phyloP scores from a whole-genome alignment of 2,888 invertebrate genomes.

The Agrenia bidenticulata region DNA sequence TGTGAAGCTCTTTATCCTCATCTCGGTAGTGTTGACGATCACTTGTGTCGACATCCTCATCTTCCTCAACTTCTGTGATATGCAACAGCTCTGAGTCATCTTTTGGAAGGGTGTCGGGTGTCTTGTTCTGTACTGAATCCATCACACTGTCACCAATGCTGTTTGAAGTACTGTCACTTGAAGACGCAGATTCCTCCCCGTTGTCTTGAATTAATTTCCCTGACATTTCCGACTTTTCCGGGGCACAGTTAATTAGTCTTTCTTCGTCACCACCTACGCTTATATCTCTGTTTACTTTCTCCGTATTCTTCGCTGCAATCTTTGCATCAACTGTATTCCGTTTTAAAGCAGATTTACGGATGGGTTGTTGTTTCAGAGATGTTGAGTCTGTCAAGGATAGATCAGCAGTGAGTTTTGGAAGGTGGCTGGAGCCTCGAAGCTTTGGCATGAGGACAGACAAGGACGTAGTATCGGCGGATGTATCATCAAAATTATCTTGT shows the following conservation, averaged over 20 bases:
- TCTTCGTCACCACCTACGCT: not conserved
- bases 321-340: not conserved
- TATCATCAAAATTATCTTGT: constrained; percentile 8
- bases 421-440: not conserved
- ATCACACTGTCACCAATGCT: constrained; percentile 43
- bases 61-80: constrained; percentile 5
- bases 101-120: constrained; percentile 20
- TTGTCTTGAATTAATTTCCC: not conserved
- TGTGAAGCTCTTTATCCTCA: not conserved
- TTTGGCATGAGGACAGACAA: constrained; percentile 16
- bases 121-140: constrained; percentile 46
- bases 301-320: not conserved
- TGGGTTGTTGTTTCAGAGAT: constrained; percentile 6
- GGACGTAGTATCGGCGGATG: constrained; percentile 24
- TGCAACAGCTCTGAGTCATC: constrained; percentile 12
- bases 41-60: not conserved
- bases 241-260: not conserved
- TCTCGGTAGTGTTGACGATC: not conserved
- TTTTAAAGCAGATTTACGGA: not conserved
- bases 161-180: not conserved
- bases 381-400: constrained; percentile 37
- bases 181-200: not conserved
- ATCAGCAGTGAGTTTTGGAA: constrained; percentile 25
- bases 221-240: not conserved
- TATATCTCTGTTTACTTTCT: not conserved